Base-by-base conservation (phyloP, 2,888 invertebrate species). In the Xestia xanthographa region DNA sequence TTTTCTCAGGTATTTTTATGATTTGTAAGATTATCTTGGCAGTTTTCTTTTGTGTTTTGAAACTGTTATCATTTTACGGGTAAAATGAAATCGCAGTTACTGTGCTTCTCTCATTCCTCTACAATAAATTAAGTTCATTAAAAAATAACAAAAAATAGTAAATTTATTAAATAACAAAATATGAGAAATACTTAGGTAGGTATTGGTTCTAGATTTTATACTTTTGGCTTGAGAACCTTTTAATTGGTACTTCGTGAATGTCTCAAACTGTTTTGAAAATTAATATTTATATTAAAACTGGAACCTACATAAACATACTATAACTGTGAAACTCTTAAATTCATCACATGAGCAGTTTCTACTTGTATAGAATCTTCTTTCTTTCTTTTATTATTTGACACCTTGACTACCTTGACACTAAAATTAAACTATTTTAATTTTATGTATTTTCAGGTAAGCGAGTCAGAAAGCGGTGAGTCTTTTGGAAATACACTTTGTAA, bases 371-470 rank as follows among this genome's bases (percentile, higher is more conserved):
- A 9, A 41, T 41, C 41, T 41, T 41, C 41, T 41, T 41, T 41
- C 0, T 11, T 41, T 41, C 41, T 41, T 41, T 11, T 1, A 41
- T 11, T 41, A 41, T 11, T 11, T n/a, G n/a, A n/a, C n/a, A n/a
- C n/a, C n/a, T n/a, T n/a, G n/a, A 41, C 1, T 41, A 41, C 41
- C 41, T 41, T 41, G 11, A 17, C 43, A 26, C 41, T 14, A 22
- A 38, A 38, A 56, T 48, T 66, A 34, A 73, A 50, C 17, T 41
- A 0, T 66, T 71, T 67, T 62, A 58, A 14, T 71, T 67, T 62
- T 62, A 14, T 67, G 9, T 71, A 22, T 70, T 84, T 84, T 71
- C 85, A 84, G 84, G 84, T 84, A 84, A 85, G 85, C 5, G 12
- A 50, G 58, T 26, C 38, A 20, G 26, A 45, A 50, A 66, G 26